Conservation (phyloP, 1,140 invertebrate species). For the Macrotrachela quadricornifera region DNA sequence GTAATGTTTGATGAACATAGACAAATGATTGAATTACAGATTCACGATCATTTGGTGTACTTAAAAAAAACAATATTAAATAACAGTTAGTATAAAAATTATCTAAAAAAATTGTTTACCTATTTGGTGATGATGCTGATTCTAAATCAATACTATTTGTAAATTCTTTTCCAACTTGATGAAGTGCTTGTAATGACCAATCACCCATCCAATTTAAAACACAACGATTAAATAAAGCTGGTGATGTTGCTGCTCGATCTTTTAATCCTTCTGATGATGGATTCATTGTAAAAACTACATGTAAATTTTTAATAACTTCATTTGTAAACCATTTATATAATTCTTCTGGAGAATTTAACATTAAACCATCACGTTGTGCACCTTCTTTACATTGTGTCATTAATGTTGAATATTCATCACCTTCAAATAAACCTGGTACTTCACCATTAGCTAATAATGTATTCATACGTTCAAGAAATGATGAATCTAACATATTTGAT, state of each 20-base stretch:
- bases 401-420: slow-evolving; percentile 88
- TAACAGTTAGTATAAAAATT: too few relatives aligned
- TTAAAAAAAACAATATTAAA: too few relatives aligned
- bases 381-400: slow-evolving; percentile 99
- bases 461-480: slow-evolving; percentile 96
- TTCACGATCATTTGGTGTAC: slow-evolving; percentile 41
- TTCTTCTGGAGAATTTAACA: slow-evolving; percentile 94
- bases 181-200: slow-evolving; percentile 90
- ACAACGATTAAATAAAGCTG: slow-evolving; percentile 94
- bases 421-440: slow-evolving; percentile 37
- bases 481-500: slow-evolving; percentile 91
- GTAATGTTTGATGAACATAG: slow-evolving; percentile 75
- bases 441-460: slow-evolving; percentile 94
- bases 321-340: slow-evolving; percentile 96
- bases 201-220: slow-evolving; percentile 99
- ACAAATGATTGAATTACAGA: slow-evolving; percentile 94
- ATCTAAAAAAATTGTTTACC: too few relatives aligned
- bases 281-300: slow-evolving; percentile 99
- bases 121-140: neutral
- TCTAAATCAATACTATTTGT: slow-evolving; percentile 34
- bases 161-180: slow-evolving; percentile 52
- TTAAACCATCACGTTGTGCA: slow-evolving; percentile 81
- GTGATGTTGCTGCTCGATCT: slow-evolving; percentile 88
- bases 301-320: slow-evolving; percentile 74
- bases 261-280: slow-evolving; percentile 90